Conservation (phyloP, 2,797 vertebrate species). For the Fistularia tabacaria region DNA sequence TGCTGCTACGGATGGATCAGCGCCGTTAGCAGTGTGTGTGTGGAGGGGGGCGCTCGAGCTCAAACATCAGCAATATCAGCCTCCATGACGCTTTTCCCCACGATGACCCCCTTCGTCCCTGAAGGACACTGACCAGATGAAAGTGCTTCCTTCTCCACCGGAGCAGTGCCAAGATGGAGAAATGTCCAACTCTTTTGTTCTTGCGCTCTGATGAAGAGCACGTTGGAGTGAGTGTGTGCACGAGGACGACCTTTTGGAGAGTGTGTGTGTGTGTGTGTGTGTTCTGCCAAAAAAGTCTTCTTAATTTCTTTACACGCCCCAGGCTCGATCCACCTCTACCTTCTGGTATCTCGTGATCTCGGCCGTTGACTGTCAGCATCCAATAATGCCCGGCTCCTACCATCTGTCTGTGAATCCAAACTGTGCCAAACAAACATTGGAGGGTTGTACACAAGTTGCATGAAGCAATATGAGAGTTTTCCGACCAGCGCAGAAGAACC, state of each 20-base stretch:
- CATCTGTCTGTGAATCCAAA: slow-evolving; percentile 57
- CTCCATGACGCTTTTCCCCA: slow-evolving; percentile 33
- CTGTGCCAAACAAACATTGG: slow-evolving; percentile 67
- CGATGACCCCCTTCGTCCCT: slow-evolving; percentile 33
- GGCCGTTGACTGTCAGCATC: slow-evolving; percentile 36
- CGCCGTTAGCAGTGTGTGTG: slow-evolving; percentile 51
- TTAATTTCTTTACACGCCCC: too few species aligned
- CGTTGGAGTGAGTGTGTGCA: slow-evolving; percentile 4
- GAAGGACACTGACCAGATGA: slow-evolving; percentile 47
- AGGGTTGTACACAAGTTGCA: slow-evolving; percentile 66
- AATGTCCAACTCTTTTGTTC: slow-evolving; percentile 34
- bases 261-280: slow-evolving; percentile 45
- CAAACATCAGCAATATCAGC: slow-evolving; percentile 69
- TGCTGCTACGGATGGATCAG: slow-evolving; percentile 42
- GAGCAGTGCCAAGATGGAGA: slow-evolving; percentile 64
- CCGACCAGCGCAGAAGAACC: too few species aligned
- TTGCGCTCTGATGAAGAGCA: slow-evolving; percentile 23
- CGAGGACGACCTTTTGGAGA: slow-evolving; percentile 22
- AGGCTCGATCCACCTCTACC: neutral
- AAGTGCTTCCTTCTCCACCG: slow-evolving; percentile 73
- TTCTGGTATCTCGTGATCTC: slow-evolving; percentile 5
- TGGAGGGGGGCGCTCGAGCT: slow-evolving; percentile 37
- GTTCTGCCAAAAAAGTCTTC: slow-evolving; percentile 36
- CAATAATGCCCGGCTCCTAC: slow-evolving; percentile 59
- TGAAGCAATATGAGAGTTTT: slow-evolving; percentile 59